Evolutionary conservation across 2,888 invertebrate species (phyloP).

Genomic region (Limenitis camilla): DNA sequence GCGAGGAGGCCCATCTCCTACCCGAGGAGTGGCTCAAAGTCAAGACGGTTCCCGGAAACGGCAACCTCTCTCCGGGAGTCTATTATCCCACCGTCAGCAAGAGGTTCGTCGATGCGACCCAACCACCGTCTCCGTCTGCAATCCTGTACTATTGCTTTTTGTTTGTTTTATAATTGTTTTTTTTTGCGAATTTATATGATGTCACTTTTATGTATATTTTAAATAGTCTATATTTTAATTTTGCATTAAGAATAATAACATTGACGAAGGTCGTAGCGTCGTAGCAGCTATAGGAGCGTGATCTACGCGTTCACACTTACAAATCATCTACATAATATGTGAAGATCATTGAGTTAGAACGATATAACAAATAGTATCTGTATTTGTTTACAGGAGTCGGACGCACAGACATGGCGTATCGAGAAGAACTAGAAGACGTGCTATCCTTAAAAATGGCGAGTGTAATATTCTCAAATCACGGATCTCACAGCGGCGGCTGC

Average conservation of each 20-base stretch:
- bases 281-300: slow-evolving; percentile 44
- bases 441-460: slow-evolving; percentile 96
- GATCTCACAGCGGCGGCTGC: slow-evolving; percentile 85
- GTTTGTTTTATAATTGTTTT: slow-evolving; percentile 35
- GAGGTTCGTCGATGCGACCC: slow-evolving; percentile 62
- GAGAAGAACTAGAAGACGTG: slow-evolving; percentile 84
- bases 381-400: slow-evolving; percentile 76
- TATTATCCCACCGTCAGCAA: slow-evolving; percentile 69
- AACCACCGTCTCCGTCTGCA: slow-evolving; percentile 55
- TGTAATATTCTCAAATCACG: slow-evolving; percentile 94
- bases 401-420: slow-evolving; percentile 79
- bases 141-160: slow-evolving; percentile 64
- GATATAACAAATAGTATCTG: slow-evolving; percentile 35
- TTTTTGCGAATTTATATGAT: slow-evolving; percentile 28
- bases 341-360: slow-evolving; percentile 40
- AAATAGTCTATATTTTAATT: slow-evolving; percentile 41
- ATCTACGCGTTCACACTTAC: slow-evolving; percentile 55
- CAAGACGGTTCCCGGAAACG: slow-evolving; percentile 57
- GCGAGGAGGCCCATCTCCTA: slow-evolving; percentile 66
- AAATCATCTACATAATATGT: slow-evolving; percentile 30
- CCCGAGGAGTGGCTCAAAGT: slow-evolving; percentile 70
- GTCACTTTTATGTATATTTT: slow-evolving; percentile 33
- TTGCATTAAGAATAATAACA: slow-evolving; percentile 58
- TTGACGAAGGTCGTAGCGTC: slow-evolving; percentile 52
- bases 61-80: slow-evolving; percentile 67